phyloP scores from a whole-genome alignment of 2,113 vertebrate genomes.

The Dipodomys merriami region DNA sequence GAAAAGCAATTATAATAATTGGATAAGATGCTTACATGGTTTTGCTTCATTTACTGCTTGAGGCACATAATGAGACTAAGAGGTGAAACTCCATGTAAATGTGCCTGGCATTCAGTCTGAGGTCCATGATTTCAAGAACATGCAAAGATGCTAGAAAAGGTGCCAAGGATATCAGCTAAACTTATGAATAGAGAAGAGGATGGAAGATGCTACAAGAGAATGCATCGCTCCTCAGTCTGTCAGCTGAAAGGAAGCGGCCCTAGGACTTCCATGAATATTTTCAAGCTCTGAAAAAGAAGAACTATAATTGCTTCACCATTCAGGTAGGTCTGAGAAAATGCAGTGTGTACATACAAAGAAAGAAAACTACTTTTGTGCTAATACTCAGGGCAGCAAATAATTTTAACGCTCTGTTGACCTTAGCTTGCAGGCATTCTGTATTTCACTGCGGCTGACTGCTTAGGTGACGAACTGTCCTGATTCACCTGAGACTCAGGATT shows the following conservation, averaged over 20 bases:
- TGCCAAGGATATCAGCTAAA: slow-evolving; percentile 43
- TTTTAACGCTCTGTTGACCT: not conserved
- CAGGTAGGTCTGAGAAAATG: slow-evolving; percentile 12
- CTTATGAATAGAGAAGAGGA: not conserved
- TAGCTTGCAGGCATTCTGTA: not conserved
- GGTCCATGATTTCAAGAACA: not conserved
- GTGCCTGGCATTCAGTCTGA: not conserved
- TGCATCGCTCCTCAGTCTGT: not conserved
- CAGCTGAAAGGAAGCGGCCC: not conserved
- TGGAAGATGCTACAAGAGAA: not conserved
- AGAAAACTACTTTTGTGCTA: not conserved
- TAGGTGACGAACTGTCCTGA: not conserved
- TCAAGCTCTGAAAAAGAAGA: not conserved
- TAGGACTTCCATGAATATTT: not conserved
- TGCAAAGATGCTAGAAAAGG: slow-evolving; percentile 6
- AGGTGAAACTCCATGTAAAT: not conserved
- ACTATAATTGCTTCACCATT: not conserved
- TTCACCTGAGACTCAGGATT: not conserved
- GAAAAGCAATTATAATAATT: slow-evolving; percentile 32
- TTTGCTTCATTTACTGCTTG: not conserved
- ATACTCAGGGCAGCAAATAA: not conserved
- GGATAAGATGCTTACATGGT: slow-evolving; percentile 2
- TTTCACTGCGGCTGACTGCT: not conserved
- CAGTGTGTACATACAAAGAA: not conserved
- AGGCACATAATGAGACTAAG: not conserved